Evolutionary conservation across 2,797 vertebrate species (phyloP).

Genomic region (Rhabdomys pumilio): DNA sequence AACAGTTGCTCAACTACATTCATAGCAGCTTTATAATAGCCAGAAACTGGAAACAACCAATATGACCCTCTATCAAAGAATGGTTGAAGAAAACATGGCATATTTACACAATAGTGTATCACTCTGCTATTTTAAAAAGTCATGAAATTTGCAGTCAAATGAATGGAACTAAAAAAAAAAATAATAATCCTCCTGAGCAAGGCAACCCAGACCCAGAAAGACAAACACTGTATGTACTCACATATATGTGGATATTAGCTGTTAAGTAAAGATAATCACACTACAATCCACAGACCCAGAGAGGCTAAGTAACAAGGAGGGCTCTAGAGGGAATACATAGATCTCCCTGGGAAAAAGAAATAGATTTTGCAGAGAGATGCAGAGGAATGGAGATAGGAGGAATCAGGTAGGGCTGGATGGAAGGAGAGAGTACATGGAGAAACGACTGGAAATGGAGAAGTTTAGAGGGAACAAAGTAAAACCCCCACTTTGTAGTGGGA

Average conservation of each 20-base stretch:
- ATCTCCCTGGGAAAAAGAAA: neutral
- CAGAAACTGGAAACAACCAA: neutral
- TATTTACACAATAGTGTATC: neutral
- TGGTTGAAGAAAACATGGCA: neutral
- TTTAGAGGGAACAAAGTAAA: neutral
- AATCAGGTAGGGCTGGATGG: neutral
- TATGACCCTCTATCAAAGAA: neutral
- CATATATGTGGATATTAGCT: neutral
- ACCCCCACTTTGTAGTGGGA: neutral
- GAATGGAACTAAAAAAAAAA: neutral
- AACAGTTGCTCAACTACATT: neutral
- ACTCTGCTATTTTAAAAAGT: neutral
- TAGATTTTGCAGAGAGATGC: neutral
- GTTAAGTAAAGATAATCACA: neutral
- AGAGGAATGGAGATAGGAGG: neutral
- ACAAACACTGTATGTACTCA: neutral
- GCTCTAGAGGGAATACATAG: neutral
- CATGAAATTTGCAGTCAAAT: neutral
- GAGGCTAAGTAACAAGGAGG: neutral
- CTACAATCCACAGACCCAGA: neutral
- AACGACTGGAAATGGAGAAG: neutral
- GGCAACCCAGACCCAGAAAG: neutral
- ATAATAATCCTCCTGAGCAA: neutral
- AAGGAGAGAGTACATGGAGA: neutral
- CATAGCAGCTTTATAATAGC: neutral